Percentiles rank a stretch among this genome's conserved stretches.
Conservation (phyloP, 2,888 invertebrate genomes). For the Spatulosminthurus flaviceps region DNA sequence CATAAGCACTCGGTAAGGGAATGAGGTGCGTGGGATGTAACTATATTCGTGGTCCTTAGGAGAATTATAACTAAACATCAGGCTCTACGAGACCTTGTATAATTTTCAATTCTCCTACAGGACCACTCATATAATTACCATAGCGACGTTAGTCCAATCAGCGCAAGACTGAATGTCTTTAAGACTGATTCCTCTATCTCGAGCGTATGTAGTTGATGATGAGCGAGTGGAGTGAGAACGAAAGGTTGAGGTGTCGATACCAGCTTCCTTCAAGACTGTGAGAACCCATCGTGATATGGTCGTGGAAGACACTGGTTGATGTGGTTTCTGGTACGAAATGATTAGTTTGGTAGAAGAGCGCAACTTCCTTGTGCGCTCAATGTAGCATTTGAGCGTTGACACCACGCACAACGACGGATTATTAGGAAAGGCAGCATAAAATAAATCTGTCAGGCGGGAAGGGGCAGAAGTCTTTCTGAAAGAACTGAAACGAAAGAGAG, state of each 20-base stretch:
- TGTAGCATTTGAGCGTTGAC: not conserved
- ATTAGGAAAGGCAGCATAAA: not conserved
- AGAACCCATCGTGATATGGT: not conserved
- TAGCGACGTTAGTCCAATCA: slow-evolving; percentile 2
- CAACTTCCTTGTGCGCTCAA: not conserved
- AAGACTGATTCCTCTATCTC: not conserved
- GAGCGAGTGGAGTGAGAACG: not conserved
- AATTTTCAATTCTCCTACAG: not conserved
- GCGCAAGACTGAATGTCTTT: not conserved
- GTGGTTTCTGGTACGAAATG: not conserved
- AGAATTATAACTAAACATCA: not conserved
- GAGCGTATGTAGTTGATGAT: not conserved
- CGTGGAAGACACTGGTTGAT: not conserved
- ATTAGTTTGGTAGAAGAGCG: not conserved
- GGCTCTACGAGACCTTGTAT: not conserved
- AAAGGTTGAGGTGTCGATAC: not conserved
- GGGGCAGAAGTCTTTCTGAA: not conserved
- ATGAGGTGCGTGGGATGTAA: not conserved
- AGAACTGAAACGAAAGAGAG: not conserved
- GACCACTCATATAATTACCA: slow-evolving; percentile 9
- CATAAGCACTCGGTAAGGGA: too few relatives aligned
- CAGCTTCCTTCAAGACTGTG: not conserved
- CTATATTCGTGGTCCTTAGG: slow-evolving; percentile 4
- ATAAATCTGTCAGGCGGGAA: not conserved
- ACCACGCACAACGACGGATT: not conserved